These are phyloP conservation scores for Vireo altiloquus DNA, from an alignment of 2,113 vertebrate genomes.

Conservation along the genomic window DNA sequence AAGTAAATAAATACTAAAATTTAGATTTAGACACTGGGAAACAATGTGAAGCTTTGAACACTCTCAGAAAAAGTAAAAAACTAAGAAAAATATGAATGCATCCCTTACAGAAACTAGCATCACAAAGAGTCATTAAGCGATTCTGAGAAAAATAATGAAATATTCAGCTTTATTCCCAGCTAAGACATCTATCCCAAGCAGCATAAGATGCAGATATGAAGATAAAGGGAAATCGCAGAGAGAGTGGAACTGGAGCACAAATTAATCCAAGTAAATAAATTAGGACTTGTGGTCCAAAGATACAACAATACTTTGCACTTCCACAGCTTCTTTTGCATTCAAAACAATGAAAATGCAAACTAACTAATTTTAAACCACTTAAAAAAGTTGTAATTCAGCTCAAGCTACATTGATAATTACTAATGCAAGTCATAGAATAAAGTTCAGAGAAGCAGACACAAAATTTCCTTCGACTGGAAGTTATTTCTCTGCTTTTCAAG, in stretches of 20 bases:
- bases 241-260: not conserved
- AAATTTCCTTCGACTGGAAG: not conserved
- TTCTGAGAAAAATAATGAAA: not conserved
- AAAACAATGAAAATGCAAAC: not conserved
- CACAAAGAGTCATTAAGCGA: not conserved
- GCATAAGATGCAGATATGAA: not conserved
- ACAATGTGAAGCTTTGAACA: not conserved
- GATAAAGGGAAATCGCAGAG: not conserved
- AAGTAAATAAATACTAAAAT: not conserved
- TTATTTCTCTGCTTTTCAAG: not conserved
- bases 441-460: not conserved
- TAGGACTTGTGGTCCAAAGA: not conserved
- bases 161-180: not conserved
- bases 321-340: not conserved
- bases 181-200: not conserved
- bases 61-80: not conserved
- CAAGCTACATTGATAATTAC: not conserved
- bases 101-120: not conserved
- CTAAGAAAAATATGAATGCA: not conserved
- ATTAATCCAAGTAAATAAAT: not conserved
- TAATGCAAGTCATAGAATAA: not conserved
- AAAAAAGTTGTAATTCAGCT: not conserved
- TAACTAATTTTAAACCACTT: not conserved
- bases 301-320: not conserved
- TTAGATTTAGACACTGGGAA: not conserved